Conservation (phyloP, 2,113 vertebrate genomes). For the Sminthopsis crassicaudata region DNA sequence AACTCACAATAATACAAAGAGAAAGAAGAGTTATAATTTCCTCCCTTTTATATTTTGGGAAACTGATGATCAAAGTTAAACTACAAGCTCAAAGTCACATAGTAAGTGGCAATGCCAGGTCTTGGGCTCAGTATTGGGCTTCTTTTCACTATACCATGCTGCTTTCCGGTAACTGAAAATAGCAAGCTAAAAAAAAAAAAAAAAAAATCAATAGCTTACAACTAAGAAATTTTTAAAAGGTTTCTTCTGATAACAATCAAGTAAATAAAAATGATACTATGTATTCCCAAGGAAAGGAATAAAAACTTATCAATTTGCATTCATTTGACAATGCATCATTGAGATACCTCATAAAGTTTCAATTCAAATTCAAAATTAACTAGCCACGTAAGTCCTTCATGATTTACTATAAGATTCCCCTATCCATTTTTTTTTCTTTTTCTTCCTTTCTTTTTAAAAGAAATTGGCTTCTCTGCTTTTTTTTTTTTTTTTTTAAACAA, state of each 20-base stretch:
- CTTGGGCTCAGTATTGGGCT: background rate
- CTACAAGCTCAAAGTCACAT: background rate
- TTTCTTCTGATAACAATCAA: slow-evolving; percentile 39
- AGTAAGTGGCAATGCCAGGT: background rate
- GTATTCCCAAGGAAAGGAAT: background rate
- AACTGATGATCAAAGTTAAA: background rate
- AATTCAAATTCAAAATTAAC: slow-evolving; percentile 11
- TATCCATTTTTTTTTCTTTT: background rate
- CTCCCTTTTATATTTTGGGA: background rate
- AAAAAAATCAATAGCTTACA: background rate
- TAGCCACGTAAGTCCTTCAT: slow-evolving; percentile 6
- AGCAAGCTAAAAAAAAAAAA: too few species aligned
- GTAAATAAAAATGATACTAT: background rate
- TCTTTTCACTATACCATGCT: background rate
- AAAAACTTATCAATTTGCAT: background rate
- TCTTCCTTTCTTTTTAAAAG: too few species aligned
- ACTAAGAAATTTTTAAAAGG: background rate
- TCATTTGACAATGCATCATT: slow-evolving; percentile 27
- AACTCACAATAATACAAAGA: background rate
- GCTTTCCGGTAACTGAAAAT: background rate
- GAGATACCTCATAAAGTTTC: background rate
- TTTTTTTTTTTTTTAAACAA: background rate
- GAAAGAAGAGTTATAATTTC: background rate
- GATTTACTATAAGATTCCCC: background rate
- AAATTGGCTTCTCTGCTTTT: background rate